phyloP scores from a whole-genome alignment of 2,113 vertebrate species.

The Phocoena phocoena region DNA sequence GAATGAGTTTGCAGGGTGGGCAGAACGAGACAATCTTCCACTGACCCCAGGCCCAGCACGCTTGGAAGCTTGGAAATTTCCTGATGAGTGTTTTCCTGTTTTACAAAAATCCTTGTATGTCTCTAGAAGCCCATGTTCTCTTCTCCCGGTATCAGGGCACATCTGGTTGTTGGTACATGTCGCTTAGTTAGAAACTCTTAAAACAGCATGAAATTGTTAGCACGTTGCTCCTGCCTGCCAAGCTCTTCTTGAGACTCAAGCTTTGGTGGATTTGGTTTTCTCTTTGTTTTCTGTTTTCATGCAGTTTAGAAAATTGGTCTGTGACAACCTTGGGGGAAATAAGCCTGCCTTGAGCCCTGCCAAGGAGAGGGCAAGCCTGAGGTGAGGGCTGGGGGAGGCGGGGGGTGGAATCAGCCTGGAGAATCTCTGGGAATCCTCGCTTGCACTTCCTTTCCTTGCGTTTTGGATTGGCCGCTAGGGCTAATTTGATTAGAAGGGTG shows the following conservation, averaged over 20 bases:
- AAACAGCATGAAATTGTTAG: slow-evolving; percentile 81
- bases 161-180: slow-evolving; percentile 78
- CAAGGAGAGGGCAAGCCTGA: neutral
- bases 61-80: slow-evolving; percentile 47
- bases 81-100: slow-evolving; percentile 74
- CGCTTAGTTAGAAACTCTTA: slow-evolving; percentile 79
- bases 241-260: slow-evolving; percentile 50
- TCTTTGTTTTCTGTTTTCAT: slow-evolving; percentile 80
- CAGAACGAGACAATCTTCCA: neutral
- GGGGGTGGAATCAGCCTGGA: neutral
- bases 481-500: neutral
- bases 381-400: neutral
- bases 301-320: slow-evolving; percentile 76
- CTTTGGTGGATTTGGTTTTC: slow-evolving; percentile 74
- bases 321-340: slow-evolving; percentile 72
- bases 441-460: accelerated
- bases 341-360: slow-evolving; percentile 47
- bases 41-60: neutral
- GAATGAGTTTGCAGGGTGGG: neutral
- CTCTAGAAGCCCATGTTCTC: slow-evolving; percentile 58
- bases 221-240: slow-evolving; percentile 73
- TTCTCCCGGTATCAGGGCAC: slow-evolving; percentile 64
- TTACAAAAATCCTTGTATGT: slow-evolving; percentile 62
- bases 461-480: neutral
- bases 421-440: neutral